Conservation (phyloP, 2,888 invertebrate genomes). For the Petrolisthes cinctipes region DNA sequence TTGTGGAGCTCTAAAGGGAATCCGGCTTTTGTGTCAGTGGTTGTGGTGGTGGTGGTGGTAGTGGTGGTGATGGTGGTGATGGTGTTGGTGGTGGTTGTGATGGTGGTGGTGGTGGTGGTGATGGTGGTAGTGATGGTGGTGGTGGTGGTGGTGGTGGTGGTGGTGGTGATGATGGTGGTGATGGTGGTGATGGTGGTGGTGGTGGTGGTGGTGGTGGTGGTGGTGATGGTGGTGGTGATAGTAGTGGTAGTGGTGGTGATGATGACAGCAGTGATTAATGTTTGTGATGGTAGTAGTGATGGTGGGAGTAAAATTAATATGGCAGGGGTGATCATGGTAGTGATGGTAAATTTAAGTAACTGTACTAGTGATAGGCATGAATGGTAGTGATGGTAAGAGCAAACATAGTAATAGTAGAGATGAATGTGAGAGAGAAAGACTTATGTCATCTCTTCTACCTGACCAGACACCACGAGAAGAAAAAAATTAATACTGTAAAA, state of each 20-base stretch:
- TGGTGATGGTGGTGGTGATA: background rate
- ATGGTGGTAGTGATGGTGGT: background rate
- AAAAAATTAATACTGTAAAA: too few relatives aligned
- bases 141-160: background rate
- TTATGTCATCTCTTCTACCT: too few relatives aligned
- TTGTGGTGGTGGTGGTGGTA: background rate
- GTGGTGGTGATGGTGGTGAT: background rate
- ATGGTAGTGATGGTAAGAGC: too few relatives aligned
- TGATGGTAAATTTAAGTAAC: background rate
- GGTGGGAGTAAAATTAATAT: background rate
- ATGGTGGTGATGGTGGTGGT: background rate
- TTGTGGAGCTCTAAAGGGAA: background rate
- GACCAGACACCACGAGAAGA: too few relatives aligned
- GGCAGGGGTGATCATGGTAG: background rate
- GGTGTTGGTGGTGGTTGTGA: background rate
- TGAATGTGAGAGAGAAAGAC: too few relatives aligned
- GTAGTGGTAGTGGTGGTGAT: background rate
- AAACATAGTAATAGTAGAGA: too few relatives aligned
- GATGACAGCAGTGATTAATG: too few relatives aligned
- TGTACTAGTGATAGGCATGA: too few relatives aligned
- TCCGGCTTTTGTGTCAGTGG: conserved; percentile 1
- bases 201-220: background rate
- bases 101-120: background rate
- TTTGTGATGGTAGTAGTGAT: background rate
- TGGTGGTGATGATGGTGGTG: background rate